Conservation (phyloP, 2,888 invertebrate genomes). For the Eristalis pertinax region DNA sequence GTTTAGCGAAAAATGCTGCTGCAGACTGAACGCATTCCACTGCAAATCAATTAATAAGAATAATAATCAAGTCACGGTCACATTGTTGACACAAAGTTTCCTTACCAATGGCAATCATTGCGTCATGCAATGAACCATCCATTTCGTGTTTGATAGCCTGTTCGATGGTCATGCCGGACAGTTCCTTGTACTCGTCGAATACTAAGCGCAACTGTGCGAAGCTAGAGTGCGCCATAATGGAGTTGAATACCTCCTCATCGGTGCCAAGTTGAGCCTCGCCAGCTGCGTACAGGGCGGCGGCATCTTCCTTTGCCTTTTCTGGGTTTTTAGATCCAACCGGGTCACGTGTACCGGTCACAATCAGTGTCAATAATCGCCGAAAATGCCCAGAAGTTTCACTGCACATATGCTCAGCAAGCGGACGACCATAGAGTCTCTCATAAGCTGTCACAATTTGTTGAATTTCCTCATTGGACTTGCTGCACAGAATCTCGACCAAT, state of each 20-base stretch:
- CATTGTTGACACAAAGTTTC: neutral
- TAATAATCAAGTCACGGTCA: neutral
- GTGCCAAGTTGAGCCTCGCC: slow-evolving; percentile 88
- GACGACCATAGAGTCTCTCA: slow-evolving; percentile 85
- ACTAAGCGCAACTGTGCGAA: slow-evolving; percentile 86
- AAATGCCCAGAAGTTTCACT: slow-evolving; percentile 90
- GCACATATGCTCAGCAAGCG: slow-evolving; percentile 87
- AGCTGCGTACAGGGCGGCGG: slow-evolving; percentile 86
- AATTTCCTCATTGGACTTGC: slow-evolving; percentile 86
- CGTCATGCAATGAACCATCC: slow-evolving; percentile 85
- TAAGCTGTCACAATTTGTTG: slow-evolving; percentile 84
- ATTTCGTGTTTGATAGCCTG: slow-evolving; percentile 86
- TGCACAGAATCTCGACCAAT: slow-evolving; percentile 88
- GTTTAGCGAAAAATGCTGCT: slow-evolving; percentile 85
- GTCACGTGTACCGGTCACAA: slow-evolving; percentile 86
- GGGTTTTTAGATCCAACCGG: slow-evolving; percentile 85
- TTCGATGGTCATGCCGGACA: slow-evolving; percentile 87
- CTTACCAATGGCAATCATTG: slow-evolving; percentile 86
- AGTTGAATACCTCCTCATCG: slow-evolving; percentile 87
- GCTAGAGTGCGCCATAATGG: slow-evolving; percentile 87
- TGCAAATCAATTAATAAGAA: slow-evolving; percentile 78
- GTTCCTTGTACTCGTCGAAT: slow-evolving; percentile 87
- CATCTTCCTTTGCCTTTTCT: slow-evolving; percentile 86
- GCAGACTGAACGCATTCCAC: slow-evolving; percentile 87
- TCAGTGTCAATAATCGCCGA: slow-evolving; percentile 87